Conservation (phyloP, 2,888 invertebrate species). For the Hipparchia sbordonii region DNA sequence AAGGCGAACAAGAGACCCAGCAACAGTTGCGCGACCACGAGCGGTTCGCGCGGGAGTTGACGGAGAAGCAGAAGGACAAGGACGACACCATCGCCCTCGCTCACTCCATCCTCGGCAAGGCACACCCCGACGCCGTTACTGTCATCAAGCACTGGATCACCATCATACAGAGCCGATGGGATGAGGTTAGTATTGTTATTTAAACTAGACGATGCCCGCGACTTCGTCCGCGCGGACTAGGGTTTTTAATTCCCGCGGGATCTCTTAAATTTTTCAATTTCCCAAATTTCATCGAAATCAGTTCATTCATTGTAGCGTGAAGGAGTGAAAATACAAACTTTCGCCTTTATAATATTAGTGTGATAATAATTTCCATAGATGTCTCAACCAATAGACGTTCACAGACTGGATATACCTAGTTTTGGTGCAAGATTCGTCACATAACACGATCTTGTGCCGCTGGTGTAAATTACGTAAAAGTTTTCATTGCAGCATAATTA, state of each 20-base stretch:
- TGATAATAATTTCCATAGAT: too few relatives aligned
- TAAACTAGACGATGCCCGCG: not conserved
- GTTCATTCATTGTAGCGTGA: too few relatives aligned
- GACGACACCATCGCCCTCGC: conserved; percentile 94
- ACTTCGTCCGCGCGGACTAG: too few relatives aligned
- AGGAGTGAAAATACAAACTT: too few relatives aligned
- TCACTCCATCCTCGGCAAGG: conserved; percentile 93
- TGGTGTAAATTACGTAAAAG: not conserved
- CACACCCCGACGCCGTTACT: conserved; percentile 98
- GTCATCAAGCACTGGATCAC: conserved; percentile 99
- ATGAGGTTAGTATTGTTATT: conserved; percentile 85
- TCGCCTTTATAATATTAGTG: too few relatives aligned
- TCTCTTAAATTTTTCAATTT: too few relatives aligned
- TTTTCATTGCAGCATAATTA: conserved; percentile 4
- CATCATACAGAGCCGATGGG: conserved; percentile 98
- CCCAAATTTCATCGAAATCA: too few relatives aligned
- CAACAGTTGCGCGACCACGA: conserved; percentile 94
- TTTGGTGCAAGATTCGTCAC: too few relatives aligned
- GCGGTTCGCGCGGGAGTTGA: conserved; percentile 91
- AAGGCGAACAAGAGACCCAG: conserved; percentile 93
- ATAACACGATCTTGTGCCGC: too few relatives aligned
- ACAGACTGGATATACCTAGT: too few relatives aligned
- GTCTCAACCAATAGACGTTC: too few relatives aligned
- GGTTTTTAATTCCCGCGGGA: too few relatives aligned
- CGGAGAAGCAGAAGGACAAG: conserved; percentile 93